Conservation (phyloP, 2,888 invertebrate species). For the Euspilapteryx auroguttella region DNA sequence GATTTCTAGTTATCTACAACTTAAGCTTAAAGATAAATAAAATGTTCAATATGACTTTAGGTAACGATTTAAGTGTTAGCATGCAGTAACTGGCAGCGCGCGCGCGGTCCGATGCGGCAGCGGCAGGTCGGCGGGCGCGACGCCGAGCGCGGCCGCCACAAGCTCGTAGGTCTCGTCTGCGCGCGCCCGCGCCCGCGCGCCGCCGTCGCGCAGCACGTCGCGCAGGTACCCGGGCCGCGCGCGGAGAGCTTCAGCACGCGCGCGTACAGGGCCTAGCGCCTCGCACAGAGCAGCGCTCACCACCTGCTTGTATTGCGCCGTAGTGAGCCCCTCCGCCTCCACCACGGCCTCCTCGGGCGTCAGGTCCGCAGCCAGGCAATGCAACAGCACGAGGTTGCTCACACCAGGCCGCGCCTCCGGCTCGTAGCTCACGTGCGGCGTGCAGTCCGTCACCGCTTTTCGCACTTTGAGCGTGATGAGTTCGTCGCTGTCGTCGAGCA, state of each 20-base stretch:
- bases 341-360: slow-evolving; percentile 68
- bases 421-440: slow-evolving; percentile 72
- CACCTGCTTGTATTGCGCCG: slow-evolving; percentile 64
- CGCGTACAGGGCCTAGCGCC: slow-evolving; percentile 17
- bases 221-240: slow-evolving; percentile 64
- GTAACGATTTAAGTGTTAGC: too few species aligned
- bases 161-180: slow-evolving; percentile 67
- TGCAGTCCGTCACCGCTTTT: slow-evolving; percentile 90
- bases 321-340: slow-evolving; percentile 68
- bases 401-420: slow-evolving; percentile 81
- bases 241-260: slow-evolving; percentile 28
- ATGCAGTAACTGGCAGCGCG: too few species aligned
- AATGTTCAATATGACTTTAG: too few species aligned
- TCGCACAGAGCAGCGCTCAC: slow-evolving; percentile 19
- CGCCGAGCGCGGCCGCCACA: slow-evolving; percentile 65
- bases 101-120: too few species aligned
- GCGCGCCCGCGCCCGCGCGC: slow-evolving; percentile 62
- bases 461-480: slow-evolving; percentile 56
- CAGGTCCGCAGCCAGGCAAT: slow-evolving; percentile 72
- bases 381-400: slow-evolving; percentile 84
- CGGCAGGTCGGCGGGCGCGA: slow-evolving; percentile 13
- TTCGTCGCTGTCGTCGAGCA: slow-evolving; percentile 68
- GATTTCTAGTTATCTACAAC: too few species aligned
- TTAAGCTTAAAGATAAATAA: too few species aligned
- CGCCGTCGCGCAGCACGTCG: slow-evolving; percentile 64